A percentile compares a stretch with the other conserved stretches of the same genome.
Evolutionary conservation across 2,113 vertebrate species (phyloP).

Genomic region (Lathamus discolor): DNA sequence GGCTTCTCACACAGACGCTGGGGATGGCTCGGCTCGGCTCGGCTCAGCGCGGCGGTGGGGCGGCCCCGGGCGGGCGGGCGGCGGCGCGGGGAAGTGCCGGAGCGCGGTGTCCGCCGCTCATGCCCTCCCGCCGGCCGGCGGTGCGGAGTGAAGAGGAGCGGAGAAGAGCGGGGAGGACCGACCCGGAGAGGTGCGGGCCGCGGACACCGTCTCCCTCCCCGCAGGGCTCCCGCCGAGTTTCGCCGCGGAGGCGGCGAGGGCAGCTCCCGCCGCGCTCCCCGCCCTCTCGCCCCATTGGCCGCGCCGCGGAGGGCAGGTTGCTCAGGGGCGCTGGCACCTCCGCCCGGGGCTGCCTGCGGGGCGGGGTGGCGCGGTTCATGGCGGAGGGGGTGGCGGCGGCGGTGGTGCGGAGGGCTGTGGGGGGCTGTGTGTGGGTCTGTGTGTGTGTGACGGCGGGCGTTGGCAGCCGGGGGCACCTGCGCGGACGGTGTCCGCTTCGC

Average conservation of each 20-base stretch:
- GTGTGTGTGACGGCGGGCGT: too few species aligned
- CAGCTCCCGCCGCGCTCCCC: neutral
- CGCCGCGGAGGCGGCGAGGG: neutral
- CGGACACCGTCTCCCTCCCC: neutral
- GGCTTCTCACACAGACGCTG: neutral
- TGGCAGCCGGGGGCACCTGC: neutral
- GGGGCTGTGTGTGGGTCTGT: too few species aligned
- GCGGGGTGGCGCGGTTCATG: neutral
- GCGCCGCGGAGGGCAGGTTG: neutral
- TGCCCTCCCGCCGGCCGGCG: neutral
- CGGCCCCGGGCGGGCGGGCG: neutral
- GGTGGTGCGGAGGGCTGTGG: neutral
- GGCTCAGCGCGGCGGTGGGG: neutral
- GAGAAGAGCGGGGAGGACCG: too few species aligned
- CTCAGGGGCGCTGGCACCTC: neutral
- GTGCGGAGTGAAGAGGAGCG: too few species aligned
- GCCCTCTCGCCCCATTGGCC: conserved; percentile 16
- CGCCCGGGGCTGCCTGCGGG: neutral
- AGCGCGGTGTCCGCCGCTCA: neutral
- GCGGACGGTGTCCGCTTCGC: neutral
- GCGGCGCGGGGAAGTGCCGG: neutral
- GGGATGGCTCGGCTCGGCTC: neutral
- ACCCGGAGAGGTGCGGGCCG: neutral
- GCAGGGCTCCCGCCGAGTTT: neutral
- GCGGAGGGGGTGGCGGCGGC: too few species aligned